Base-by-base conservation (phyloP, 2,888 invertebrate species). In the Nymphalis c-album region DNA sequence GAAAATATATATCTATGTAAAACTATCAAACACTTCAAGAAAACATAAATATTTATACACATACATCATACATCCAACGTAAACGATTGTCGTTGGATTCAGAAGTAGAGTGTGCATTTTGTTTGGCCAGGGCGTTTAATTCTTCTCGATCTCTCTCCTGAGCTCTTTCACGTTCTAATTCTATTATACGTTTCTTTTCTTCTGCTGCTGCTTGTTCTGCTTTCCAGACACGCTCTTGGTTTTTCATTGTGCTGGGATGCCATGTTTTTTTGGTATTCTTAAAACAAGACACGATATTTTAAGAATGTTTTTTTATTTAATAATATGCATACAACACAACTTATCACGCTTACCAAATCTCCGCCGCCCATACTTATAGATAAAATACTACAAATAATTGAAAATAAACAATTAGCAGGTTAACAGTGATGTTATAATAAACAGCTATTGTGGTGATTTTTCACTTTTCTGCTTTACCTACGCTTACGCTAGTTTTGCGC, bases 21-120 rank as follows among this genome's bases (percentile, higher is more conserved):
- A 18, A 18, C 10, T 10, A 10, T 50, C 10, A 10, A 50, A 50
- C 10, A 50, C 18, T 18, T 47, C 3, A n/a, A 7, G n/a, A n/a
- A 47, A 7, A 47, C n/a, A n/a, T n/a, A 57, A 50, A 66, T 51
- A 26, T 22, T 45, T 45, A 31, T 18, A 3, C 18, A 78, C 85
- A 67, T 85, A 94, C 94, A 93, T 97, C 96, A 82, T 97, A 97
- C 97, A 97, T 97, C 97, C 97, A 97, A 82, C 97, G 96, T 63
- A 97, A 85, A 73, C 96, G 95, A 67, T 94, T 93, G 64, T 94
- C 94, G 64, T 91, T 89, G 16, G 69, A 46, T 60, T 84, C 86
- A 26, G 74, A 76, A 16, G 85, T 86, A 58, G 92, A 81, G 1
- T 87, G 77, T 88, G 85, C 20, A 89, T 93, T 71, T 89, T 94